Base-by-base conservation (phyloP, 2,888 invertebrate genomes). In the Luffia ferchaultella region DNA sequence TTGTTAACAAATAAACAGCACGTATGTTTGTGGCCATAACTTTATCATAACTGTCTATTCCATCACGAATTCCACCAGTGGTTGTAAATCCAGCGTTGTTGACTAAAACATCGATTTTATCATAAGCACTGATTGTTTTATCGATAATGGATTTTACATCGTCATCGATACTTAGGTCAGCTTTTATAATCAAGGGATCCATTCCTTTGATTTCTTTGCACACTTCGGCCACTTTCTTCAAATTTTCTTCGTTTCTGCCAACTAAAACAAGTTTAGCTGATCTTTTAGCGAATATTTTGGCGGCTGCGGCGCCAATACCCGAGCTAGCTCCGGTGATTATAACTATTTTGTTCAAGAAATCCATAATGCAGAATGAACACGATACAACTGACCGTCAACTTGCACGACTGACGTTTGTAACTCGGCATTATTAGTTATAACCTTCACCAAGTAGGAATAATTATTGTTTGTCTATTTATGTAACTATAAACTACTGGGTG, bases 281-380 rank as follows among this genome's bases (percentile, higher is more conserved):
- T 41, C 85, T 67, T 55, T 79, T 76, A 1, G 88, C 79, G 57
- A 90, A 87, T 50, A 86, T 77, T 0, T 86, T 55, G 1, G 89
- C 88, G 1, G 88, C 82, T 3, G 85, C 87, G 1, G 86, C 85
- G 2, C 90, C 90, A 53, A 90, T 89, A 1, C 90, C 90, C n/a
- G 88, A 88, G 62, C 87, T 88, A 1, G 88, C 87, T 30, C 89
- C 89, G 1, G 85, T 85, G 20, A 85, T 73, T 15, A 85, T 60
- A 12, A 83, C 68, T 2, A 85, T 77, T 70, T 85, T 85, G 42
- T 55, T 49, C 3, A 16, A 20, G 2, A 49, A 49, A 18, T 19
- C 5, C 20, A 49, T 43, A 12, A 12, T 12, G 30, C 3, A 7
- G 30, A 12, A 30, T 3, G 3, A 12, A 7, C 30, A 30, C 30